phyloP scores from a whole-genome alignment of 1,140 invertebrate species.

The Drosophila pectinifera region DNA sequence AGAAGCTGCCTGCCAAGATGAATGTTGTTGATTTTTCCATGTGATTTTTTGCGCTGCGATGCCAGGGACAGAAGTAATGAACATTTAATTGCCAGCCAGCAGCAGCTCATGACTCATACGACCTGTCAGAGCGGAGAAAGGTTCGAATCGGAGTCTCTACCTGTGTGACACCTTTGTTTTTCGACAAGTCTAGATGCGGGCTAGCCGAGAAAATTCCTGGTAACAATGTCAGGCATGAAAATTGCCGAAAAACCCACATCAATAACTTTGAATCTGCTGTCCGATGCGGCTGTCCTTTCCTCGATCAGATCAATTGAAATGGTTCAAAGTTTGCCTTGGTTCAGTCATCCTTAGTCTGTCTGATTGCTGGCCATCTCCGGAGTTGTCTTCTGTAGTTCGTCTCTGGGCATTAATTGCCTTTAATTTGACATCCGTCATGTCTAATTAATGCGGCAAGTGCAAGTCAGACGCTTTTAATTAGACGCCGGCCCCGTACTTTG shows the following conservation, averaged over 20 bases:
- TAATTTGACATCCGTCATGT: conserved; percentile 78
- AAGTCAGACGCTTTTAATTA: conserved; percentile 63
- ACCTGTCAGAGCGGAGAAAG: conserved; percentile 28
- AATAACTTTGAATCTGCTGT: conserved; percentile 29
- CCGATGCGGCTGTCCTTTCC: neutral
- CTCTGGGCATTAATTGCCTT: conserved; percentile 72
- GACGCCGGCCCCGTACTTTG: conserved; percentile 29
- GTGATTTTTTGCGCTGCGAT: conserved; percentile 39
- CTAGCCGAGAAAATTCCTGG: conserved; percentile 55
- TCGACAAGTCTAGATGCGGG: conserved; percentile 26
- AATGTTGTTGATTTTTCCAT: conserved; percentile 41
- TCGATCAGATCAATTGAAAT: conserved; percentile 26
- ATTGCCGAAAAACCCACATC: conserved; percentile 48
- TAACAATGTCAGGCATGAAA: conserved; percentile 49
- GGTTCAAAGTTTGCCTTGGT: conserved; percentile 25
- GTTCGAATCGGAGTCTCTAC: conserved; percentile 18
- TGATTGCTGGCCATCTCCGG: neutral
- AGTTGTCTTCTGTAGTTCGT: conserved; percentile 21
- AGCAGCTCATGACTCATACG: conserved; percentile 46
- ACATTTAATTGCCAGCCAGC: conserved; percentile 62
- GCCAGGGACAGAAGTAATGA: conserved; percentile 37
- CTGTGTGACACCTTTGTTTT: conserved; percentile 49
- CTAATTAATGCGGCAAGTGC: conserved; percentile 67
- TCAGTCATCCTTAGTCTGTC: conserved; percentile 35
- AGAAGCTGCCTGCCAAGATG: conserved; percentile 15